These are phyloP conservation scores for Cochlearius cochlearius DNA, from an alignment of 2,113 vertebrate species.

Conservation along the genomic window DNA sequence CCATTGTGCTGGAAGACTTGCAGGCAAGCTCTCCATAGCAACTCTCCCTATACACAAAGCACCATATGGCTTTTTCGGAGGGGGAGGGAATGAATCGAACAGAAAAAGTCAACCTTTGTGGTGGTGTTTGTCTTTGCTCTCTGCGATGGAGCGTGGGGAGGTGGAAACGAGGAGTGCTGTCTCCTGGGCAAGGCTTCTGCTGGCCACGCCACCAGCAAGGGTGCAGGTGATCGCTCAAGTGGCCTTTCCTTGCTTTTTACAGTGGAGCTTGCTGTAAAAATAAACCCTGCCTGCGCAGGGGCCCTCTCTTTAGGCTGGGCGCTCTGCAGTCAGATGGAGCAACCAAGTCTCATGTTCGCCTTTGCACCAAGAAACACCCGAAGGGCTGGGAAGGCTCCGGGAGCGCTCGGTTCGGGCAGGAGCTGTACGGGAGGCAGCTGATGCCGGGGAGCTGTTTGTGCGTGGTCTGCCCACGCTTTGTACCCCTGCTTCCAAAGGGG, in stretches of 20 bases:
- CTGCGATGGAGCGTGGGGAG: neutral
- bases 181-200: neutral
- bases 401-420: neutral
- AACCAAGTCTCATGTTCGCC: fast-evolving
- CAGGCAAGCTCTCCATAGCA: conserved; percentile 62
- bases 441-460: neutral
- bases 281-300: neutral
- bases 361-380: fast-evolving
- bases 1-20: conserved; percentile 9
- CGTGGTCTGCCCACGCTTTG: neutral
- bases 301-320: neutral
- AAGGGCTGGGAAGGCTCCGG: neutral
- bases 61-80: conserved; percentile 50
- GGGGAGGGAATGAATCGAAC: neutral
- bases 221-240: neutral
- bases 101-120: conserved; percentile 7
- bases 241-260: neutral
- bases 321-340: neutral
- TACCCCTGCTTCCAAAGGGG: neutral
- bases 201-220: neutral
- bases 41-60: conserved; percentile 56
- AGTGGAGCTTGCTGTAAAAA: neutral
- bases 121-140: neutral
- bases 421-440: neutral
- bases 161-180: neutral